A percentile compares a stretch with the other conserved stretches of the same genome.
These are phyloP conservation scores for Lithophane leautieri DNA, from an alignment of 2,888 invertebrate genomes.

Conservation along the genomic window DNA sequence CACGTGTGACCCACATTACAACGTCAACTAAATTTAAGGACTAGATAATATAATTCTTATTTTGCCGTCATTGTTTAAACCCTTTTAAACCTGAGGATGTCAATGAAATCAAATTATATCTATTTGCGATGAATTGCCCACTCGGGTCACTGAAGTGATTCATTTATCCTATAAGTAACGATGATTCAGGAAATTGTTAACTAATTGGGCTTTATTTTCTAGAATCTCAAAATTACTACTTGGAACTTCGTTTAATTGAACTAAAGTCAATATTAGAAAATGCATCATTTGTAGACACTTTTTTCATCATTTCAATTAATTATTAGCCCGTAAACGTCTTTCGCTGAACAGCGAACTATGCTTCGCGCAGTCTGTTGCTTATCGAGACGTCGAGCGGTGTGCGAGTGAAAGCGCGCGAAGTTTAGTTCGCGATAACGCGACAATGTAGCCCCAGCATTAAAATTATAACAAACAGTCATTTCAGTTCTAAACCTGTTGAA, in stretches of 20 bases:
- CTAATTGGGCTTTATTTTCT: background rate
- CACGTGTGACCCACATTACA: slow-evolving; percentile 1
- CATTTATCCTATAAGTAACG: no score
- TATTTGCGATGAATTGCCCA: background rate
- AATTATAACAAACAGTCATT: background rate
- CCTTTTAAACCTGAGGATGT: background rate
- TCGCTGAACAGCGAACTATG: no score
- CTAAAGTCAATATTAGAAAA: background rate
- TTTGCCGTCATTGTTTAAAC: no score
- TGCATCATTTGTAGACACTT: background rate
- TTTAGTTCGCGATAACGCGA: no score
- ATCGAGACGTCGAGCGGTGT: no score
- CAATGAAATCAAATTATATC: background rate
- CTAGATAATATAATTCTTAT: background rate
- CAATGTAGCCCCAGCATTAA: no score
- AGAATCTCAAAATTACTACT: background rate
- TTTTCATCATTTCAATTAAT: background rate
- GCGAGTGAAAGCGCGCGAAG: no score
- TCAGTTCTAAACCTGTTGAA: background rate
- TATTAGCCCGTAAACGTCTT: background rate
- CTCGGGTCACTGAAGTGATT: background rate
- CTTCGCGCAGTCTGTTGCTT: no score
- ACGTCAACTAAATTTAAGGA: background rate
- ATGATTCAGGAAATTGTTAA: background rate
- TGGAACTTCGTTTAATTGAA: background rate